Evolutionary conservation across 2,797 vertebrate species (phyloP), one percentile per base, ranked within the genome.

Genomic region (Lagodon rhomboides): DNA sequence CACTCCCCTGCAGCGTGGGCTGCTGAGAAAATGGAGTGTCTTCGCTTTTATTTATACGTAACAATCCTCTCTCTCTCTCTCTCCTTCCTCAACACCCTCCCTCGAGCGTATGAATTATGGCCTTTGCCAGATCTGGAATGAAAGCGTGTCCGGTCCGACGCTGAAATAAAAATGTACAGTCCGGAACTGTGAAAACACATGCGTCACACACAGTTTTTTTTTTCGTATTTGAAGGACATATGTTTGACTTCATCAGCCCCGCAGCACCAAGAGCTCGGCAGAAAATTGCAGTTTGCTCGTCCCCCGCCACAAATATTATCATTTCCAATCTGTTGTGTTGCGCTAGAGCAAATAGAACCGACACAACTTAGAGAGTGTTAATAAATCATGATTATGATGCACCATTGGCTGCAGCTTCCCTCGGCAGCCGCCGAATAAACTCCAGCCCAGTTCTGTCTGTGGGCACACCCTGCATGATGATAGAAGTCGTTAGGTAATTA

Each of bases 331-430:
- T 95, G 94, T 89, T 92, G 91, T 93, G 89, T 89, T 81, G 87
- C 77, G 73, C 83, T 68, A 86, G 77, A 75, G 90, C 91, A 92
- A 95, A 94, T 84, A 90, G 86, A 91, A 91, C 76, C 89, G 86
- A 91, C 92, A 89, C 88, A 81, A 93, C 85, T 85, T 82, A 73
- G 89, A 82, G 86, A 85, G 85, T 70, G 89, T 94, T 94, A 94
- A 96, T 96, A 95, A 95, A 96, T 96, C 94, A 94, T 88, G 92
- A 95, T 95, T 94, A 95, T 88, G 82, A 91, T 91, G 88, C 91
- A 87, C 85, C 89, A 87, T 87, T 90, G 86, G 90, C 86, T 83
- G 86, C 89, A 73, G 85, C 76, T 80, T 90, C 85, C 85, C 88
- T 84, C 80, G 22, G 76, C 89, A 91, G 85, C 87, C 76, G 69